A percentile compares a stretch with the other conserved stretches of the same genome.
These are phyloP conservation scores for Phortica okadai DNA, from an alignment of 2,888 invertebrate genomes.

Conservation along the genomic window DNA sequence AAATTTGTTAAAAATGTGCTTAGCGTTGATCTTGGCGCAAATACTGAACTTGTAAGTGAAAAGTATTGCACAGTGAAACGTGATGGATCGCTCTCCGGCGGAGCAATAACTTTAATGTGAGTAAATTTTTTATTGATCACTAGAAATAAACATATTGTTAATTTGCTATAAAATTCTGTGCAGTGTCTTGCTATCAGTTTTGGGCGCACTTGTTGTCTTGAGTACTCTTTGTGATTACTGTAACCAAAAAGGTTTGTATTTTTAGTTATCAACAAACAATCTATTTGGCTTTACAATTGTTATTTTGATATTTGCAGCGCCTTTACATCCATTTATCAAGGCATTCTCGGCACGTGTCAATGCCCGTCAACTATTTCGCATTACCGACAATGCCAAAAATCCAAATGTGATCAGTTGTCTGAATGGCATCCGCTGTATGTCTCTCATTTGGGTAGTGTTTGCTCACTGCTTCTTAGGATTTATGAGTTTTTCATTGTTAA, in stretches of 20 bases:
- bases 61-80: background rate
- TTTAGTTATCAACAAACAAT: background rate
- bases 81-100: background rate
- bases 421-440: slow-evolving; percentile 73
- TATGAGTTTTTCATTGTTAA: slow-evolving; percentile 43
- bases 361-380: slow-evolving; percentile 21
- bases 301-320: background rate
- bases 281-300: background rate
- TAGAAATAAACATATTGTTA: background rate
- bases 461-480: slow-evolving; percentile 62
- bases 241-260: background rate
- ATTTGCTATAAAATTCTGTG: background rate
- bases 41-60: background rate
- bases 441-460: slow-evolving; percentile 74
- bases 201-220: slow-evolving; percentile 2
- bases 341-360: slow-evolving; percentile 17
- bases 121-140: background rate
- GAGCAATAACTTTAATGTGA: slow-evolving; percentile 11
- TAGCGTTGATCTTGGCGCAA: background rate
- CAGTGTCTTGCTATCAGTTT: slow-evolving; percentile 8
- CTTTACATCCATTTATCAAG: slow-evolving; percentile 4
- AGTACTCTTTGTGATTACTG: slow-evolving; percentile 15
- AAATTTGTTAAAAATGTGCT: background rate
- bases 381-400: background rate
- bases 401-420: slow-evolving; percentile 67